phyloP scores from a whole-genome alignment of 1,140 invertebrate species.

The Aphidius ervi region DNA sequence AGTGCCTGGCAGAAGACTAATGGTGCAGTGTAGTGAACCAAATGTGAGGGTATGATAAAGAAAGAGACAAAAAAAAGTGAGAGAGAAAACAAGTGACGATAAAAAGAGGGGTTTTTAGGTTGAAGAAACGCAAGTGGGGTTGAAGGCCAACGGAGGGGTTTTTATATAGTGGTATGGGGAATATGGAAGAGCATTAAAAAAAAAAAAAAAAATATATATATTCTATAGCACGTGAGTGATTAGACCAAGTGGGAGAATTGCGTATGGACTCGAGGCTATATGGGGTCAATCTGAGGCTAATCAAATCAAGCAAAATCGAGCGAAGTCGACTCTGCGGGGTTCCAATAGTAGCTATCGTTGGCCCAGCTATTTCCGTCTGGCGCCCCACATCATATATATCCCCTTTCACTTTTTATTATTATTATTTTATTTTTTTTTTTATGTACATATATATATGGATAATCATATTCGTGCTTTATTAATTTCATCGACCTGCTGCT shows the following conservation, averaged over 20 bases:
- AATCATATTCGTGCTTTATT: conserved; percentile 46
- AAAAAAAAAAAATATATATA: conserved; percentile 27
- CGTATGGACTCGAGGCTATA: conserved; percentile 19
- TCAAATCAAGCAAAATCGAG: conserved; percentile 51
- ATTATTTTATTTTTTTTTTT: conserved; percentile 18
- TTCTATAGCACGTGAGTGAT: conserved; percentile 42
- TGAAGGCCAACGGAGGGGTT: conserved; percentile 13
- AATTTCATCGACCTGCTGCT: conserved; percentile 41
- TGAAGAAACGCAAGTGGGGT: conserved; percentile 23
- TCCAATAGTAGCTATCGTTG: conserved; percentile 27
- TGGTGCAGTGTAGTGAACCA: conserved; percentile 29
- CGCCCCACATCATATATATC: conserved; percentile 18
- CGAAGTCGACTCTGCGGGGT: conserved; percentile 33
- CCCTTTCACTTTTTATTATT: not conserved
- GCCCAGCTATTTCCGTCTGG: conserved; percentile 33
- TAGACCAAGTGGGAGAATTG: conserved; percentile 35
- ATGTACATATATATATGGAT: conserved; percentile 27
- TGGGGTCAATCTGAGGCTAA: conserved; percentile 56
- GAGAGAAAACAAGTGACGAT: conserved; percentile 20
- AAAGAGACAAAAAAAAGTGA: conserved; percentile 9
- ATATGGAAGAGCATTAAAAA: conserved; percentile 32
- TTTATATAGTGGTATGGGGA: too few species aligned
- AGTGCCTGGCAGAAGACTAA: conserved; percentile 51
- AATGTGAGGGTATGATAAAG: conserved; percentile 5
- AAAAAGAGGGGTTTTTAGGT: conserved; percentile 19